phyloP scores from a whole-genome alignment of 2,113 vertebrate genomes.

The Nycticebus coucang region DNA sequence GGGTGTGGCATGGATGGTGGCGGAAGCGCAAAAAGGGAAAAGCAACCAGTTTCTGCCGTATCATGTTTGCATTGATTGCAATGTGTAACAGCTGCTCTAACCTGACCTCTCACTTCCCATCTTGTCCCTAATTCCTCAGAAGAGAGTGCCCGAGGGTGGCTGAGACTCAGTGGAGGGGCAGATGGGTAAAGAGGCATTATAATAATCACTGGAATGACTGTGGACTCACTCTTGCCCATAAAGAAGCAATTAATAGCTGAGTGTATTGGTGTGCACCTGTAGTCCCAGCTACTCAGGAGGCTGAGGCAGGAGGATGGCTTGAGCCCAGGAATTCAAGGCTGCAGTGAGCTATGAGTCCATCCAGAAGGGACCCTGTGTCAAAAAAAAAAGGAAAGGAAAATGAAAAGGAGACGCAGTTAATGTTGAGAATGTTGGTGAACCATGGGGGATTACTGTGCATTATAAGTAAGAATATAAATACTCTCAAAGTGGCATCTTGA shows the following conservation, averaged over 20 bases:
- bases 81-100: background rate
- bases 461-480: background rate
- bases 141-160: accelerated
- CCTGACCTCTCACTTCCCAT: background rate
- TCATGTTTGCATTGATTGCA: background rate
- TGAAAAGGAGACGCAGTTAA: no score
- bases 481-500: background rate
- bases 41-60: background rate
- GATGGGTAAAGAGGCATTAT: background rate
- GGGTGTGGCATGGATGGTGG: no score
- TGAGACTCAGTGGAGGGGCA: background rate
- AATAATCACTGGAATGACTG: background rate
- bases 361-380: no score
- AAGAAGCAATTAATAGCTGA: background rate
- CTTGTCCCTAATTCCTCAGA: background rate
- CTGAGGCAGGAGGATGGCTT: no score
- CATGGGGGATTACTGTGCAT: background rate
- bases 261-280: no score
- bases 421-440: background rate
- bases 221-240: background rate
- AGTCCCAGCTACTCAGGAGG: no score
- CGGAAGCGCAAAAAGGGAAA: background rate
- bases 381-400: no score
- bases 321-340: no score
- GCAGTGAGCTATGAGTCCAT: no score